Evolutionary conservation across 2,797 vertebrate genomes (phyloP).

Genomic region (Eulemur coronatus): DNA sequence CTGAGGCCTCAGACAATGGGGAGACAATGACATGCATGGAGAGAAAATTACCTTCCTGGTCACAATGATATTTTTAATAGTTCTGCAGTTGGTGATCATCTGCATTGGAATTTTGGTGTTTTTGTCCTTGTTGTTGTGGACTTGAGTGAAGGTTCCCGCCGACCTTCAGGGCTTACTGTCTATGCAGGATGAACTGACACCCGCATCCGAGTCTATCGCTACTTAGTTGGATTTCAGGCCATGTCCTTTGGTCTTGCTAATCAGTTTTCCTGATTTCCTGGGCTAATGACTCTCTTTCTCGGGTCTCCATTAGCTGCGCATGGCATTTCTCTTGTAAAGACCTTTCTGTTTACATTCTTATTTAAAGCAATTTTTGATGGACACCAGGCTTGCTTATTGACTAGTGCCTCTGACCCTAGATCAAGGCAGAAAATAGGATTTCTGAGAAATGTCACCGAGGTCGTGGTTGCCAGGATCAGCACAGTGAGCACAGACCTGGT

Average conservation of each 20-base stretch:
- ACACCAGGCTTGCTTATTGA: conserved; percentile 51
- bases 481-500: not conserved
- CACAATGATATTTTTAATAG: not conserved
- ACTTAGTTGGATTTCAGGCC: not conserved
- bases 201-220: not conserved
- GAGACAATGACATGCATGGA: not conserved
- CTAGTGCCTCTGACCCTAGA: conserved; percentile 45
- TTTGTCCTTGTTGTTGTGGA: not conserved
- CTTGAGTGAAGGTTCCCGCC: not conserved
- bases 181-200: not conserved
- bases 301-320: conserved; percentile 24
- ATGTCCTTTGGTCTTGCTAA: conserved; percentile 51
- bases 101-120: not conserved
- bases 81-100: not conserved
- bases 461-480: not conserved
- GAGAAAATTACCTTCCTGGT: not conserved
- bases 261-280: conserved; percentile 62
- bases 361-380: conserved; percentile 64
- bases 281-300: conserved; percentile 44
- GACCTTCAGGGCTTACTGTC: not conserved
- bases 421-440: conserved; percentile 64
- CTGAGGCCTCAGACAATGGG: not conserved
- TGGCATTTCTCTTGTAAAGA: conserved; percentile 36
- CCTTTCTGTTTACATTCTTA: conserved; percentile 36
- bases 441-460: conserved; percentile 42